These are phyloP conservation scores for Macaca nemestrina DNA, from an alignment of 2,113 vertebrate genomes.

Conservation along the genomic window DNA sequence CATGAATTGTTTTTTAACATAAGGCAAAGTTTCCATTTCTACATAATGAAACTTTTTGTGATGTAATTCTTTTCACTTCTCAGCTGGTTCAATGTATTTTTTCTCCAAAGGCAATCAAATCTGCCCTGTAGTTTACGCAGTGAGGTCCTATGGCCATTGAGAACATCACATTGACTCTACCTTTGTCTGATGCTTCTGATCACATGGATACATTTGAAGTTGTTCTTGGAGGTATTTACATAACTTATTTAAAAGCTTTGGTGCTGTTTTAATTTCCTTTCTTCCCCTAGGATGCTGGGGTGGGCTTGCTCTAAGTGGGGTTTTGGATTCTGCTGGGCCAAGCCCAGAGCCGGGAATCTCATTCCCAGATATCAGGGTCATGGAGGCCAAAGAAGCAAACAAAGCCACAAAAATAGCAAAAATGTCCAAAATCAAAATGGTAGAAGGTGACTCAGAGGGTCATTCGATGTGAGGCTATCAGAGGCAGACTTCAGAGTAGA, in stretches of 20 bases:
- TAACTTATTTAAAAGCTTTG: not conserved
- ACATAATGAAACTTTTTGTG: constrained; percentile 15
- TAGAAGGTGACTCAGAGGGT: not conserved
- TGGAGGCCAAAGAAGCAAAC: not conserved
- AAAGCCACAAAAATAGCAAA: not conserved
- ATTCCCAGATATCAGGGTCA: not conserved
- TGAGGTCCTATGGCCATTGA: not conserved
- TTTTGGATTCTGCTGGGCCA: not conserved
- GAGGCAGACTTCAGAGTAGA: not conserved
- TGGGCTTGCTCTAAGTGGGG: not conserved
- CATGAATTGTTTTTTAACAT: constrained; percentile 16
- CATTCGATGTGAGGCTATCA: not conserved
- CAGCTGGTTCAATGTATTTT: not conserved
- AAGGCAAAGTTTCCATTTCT: constrained; percentile 22
- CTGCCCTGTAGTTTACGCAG: not conserved
- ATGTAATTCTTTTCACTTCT: constrained; percentile 10
- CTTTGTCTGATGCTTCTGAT: not conserved
- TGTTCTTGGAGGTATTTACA: not conserved
- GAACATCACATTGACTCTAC: not conserved
- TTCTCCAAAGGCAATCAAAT: not conserved
- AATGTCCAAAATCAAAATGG: not conserved
- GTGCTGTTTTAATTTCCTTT: not conserved
- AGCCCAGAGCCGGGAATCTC: not conserved
- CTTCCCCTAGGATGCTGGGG: fast-evolving
- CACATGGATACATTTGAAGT: not conserved